phyloP scores from a whole-genome alignment of 2,888 invertebrate genomes.

The Atherix ibis region DNA sequence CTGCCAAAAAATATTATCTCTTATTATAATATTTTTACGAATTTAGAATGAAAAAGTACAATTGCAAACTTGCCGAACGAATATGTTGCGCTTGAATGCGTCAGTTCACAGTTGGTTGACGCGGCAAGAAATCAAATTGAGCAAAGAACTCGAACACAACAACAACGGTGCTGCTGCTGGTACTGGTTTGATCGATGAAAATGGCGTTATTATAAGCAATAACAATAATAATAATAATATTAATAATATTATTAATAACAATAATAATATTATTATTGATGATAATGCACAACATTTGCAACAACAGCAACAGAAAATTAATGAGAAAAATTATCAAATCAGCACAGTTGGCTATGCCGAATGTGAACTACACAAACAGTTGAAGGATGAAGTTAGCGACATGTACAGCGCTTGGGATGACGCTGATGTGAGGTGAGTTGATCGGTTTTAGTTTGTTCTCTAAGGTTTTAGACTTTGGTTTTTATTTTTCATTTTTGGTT shows the following conservation, averaged over 20 bases:
- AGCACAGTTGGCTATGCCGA: slow-evolving; percentile 25
- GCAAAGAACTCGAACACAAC: slow-evolving; percentile 22
- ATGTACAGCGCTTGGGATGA: slow-evolving; percentile 57
- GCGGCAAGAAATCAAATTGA: slow-evolving; percentile 29
- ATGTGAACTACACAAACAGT: slow-evolving; percentile 31
- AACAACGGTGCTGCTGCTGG: background rate
- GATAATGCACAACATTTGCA: no score
- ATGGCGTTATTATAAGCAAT: no score
- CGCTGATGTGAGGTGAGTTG: slow-evolving; percentile 47
- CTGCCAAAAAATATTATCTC: no score
- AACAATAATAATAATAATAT: background rate
- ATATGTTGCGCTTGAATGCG: slow-evolving; percentile 33
- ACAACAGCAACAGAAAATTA: slow-evolving; percentile 5
- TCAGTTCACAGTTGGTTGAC: slow-evolving; percentile 35
- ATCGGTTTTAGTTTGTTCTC: slow-evolving; percentile 3
- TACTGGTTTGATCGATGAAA: background rate
- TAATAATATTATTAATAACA: slow-evolving; percentile 8
- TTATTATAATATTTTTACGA: no score
- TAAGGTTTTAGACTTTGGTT: background rate
- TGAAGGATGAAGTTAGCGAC: slow-evolving; percentile 54
- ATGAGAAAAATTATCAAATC: slow-evolving; percentile 15
- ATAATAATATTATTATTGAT: slow-evolving; percentile 4
- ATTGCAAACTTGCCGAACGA: slow-evolving; percentile 31
- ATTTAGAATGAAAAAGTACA: slow-evolving; percentile 29
- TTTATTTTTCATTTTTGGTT: background rate